Conservation (phyloP, 2,888 invertebrate species). For the Pheosia gnoma region DNA sequence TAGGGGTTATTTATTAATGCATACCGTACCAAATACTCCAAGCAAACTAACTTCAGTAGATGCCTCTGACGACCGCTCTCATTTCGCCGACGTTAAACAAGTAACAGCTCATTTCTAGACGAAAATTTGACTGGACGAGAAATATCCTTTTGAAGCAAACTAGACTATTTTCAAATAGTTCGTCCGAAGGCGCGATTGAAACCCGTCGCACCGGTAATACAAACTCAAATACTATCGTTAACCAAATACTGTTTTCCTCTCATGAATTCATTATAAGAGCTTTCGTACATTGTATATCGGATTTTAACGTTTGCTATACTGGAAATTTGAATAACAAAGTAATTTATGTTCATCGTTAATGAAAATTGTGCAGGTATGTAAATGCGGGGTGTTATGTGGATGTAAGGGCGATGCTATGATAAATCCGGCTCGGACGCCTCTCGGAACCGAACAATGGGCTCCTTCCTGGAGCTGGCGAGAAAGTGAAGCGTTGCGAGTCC, state of each 20-base stretch:
- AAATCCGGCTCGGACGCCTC: slow-evolving; percentile 51
- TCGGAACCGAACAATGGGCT: slow-evolving; percentile 57
- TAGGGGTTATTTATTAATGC: slow-evolving; percentile 63
- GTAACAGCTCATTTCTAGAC: slow-evolving; percentile 66
- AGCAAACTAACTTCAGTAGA: slow-evolving; percentile 58
- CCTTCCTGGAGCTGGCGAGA: slow-evolving; percentile 51
- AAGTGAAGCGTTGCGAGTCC: slow-evolving; percentile 46
- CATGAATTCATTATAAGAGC: slow-evolving; percentile 43
- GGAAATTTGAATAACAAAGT: slow-evolving; percentile 47
- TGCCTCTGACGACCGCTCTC: slow-evolving; percentile 49
- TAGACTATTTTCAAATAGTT: slow-evolving; percentile 61
- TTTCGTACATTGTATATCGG: slow-evolving; percentile 44
- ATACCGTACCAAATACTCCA: slow-evolving; percentile 51
- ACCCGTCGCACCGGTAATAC: slow-evolving; percentile 44
- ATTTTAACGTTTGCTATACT: slow-evolving; percentile 42
- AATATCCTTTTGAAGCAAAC: slow-evolving; percentile 62
- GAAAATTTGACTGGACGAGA: slow-evolving; percentile 53
- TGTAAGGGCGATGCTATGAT: slow-evolving; percentile 40
- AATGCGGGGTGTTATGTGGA: slow-evolving; percentile 51
- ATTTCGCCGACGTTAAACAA: slow-evolving; percentile 68
- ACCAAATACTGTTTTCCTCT: slow-evolving; percentile 52
- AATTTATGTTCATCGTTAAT: slow-evolving; percentile 54
- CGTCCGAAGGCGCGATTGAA: slow-evolving; percentile 46
- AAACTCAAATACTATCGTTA: slow-evolving; percentile 61
- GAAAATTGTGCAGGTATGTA: slow-evolving; percentile 57